phyloP scores from a whole-genome alignment of 2,113 vertebrate genomes.

The Limanda limanda region DNA sequence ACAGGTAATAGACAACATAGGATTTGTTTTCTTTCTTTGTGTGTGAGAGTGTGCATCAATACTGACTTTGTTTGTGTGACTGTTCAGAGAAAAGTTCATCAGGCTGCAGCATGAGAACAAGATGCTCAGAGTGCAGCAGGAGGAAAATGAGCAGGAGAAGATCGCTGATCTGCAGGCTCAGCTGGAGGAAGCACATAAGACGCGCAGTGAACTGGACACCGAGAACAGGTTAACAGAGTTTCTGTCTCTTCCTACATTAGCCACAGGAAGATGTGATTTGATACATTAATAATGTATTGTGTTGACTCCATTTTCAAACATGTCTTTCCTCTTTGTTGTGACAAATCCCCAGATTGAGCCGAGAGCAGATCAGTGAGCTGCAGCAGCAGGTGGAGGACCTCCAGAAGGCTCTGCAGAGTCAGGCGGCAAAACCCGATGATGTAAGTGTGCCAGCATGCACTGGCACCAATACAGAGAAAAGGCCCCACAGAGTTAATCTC shows the following conservation, averaged over 20 bases:
- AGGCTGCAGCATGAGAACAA: constrained; percentile 96
- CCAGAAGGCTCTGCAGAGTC: constrained; percentile 93
- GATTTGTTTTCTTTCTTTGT: background rate
- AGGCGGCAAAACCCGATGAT: constrained; percentile 90
- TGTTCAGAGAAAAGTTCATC: constrained; percentile 92
- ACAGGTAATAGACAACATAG: constrained; percentile 81
- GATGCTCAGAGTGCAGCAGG: constrained; percentile 94
- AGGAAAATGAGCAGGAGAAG: constrained; percentile 90
- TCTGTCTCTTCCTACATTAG: background rate
- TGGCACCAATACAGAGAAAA: background rate
- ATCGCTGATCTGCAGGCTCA: constrained; percentile 88
- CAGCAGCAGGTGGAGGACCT: constrained; percentile 96
- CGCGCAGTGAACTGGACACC: constrained; percentile 88
- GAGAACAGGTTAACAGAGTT: constrained; percentile 84
- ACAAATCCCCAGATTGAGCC: constrained; percentile 83
- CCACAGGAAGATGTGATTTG: background rate
- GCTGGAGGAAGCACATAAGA: constrained; percentile 90
- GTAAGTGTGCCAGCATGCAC: constrained; percentile 79
- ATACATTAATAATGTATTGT: background rate
- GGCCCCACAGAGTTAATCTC: constrained; percentile 1
- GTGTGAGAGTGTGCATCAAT: background rate
- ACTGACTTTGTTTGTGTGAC: background rate
- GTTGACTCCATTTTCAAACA: background rate
- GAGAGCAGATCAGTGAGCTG: constrained; percentile 87
- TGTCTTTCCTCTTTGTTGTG: background rate